Percentiles rank a stretch among this genome's conserved stretches.
These are phyloP conservation scores for Orussus abietinus DNA, from an alignment of 1,140 invertebrate species.

Conservation along the genomic window DNA sequence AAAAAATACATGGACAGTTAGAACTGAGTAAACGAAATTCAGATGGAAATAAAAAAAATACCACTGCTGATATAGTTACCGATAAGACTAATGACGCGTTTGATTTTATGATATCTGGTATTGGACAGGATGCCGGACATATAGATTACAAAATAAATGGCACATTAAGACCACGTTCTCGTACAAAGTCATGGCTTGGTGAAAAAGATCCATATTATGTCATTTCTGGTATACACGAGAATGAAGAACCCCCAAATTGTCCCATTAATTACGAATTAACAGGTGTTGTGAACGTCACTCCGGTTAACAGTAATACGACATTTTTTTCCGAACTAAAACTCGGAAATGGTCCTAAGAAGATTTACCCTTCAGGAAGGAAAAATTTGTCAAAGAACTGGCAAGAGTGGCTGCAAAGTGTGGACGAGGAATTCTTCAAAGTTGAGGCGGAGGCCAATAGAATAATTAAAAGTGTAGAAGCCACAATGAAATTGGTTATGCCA, in stretches of 20 bases:
- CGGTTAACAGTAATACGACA: constrained; percentile 25
- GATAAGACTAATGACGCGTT: constrained; percentile 14
- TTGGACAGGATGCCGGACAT: constrained; percentile 10
- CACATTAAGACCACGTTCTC: constrained; percentile 15
- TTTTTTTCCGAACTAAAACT: constrained; percentile 28
- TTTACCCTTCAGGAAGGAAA: constrained; percentile 29
- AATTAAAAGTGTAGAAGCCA: constrained; percentile 25
- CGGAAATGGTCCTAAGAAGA: constrained; percentile 16
- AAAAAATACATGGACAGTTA: constrained; percentile 2
- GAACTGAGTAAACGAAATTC: constrained; percentile 10
- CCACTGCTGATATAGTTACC: background rate
- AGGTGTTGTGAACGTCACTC: constrained; percentile 22
- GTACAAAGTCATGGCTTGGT: constrained; percentile 20
- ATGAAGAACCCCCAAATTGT: constrained; percentile 14
- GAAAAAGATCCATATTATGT: constrained; percentile 25
- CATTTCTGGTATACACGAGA: constrained; percentile 15
- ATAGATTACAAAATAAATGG: constrained; percentile 23
- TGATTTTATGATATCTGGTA: constrained; percentile 13
- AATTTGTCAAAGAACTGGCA: constrained; percentile 39
- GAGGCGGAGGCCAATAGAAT: constrained; percentile 29
- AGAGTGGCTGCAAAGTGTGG: constrained; percentile 28
- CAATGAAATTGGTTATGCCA: constrained; percentile 21
- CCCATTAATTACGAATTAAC: constrained; percentile 26
- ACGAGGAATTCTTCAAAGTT: constrained; percentile 26
- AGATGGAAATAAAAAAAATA: background rate